Evolutionary conservation across 1,140 invertebrate genomes (phyloP), one percentile per base, ranked within the genome.

Genomic region (Hycleus phaleratus): DNA sequence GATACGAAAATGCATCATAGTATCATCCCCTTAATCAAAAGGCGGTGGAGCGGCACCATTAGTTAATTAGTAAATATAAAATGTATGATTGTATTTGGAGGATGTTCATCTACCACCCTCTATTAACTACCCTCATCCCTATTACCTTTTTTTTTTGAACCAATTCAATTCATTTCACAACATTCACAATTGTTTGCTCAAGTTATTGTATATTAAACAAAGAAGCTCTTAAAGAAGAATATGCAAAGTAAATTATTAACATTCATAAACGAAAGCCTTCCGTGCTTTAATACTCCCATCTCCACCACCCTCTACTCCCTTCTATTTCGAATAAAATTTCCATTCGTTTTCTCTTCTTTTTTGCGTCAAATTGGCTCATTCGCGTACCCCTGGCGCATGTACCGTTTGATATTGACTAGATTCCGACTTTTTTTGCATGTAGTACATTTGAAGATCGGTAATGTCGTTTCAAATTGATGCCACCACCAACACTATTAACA

Each of bases 201-300:
- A 53, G 60, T 66, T 64, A 68, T 66, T 62, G 66, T 48, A 68
- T 56, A 61, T 68, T 65, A 67, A 67, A 67, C 64, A 63, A 63
- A 63, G 58, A 59, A 67, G 63, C 39, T 59, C 61, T 46, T 32
- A 32, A 32, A 32, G 32, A 50, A 61, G 58, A 60, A 54, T 71
- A 71, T 71, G 70, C 70, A 71, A 71, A 71, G 67, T 71, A 69
- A 70, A 71, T 71, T 70, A 71, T 71, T 71, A 71, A 70, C 70
- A 71, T 71, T 71, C 70, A 70, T 70, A 70, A 71, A 68, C 65
- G 68, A 70, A 70, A 67, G 67, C 64, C 68, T 66, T 60, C 62
- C 65, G 66, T 70, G 65, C 69, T 71, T 70, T 70, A 70, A 71
- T 68, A 65, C 65, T 58, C 47, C 49, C 49, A 12, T 39, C 51